Evolutionary conservation across 2,888 invertebrate species (phyloP), one percentile per base, ranked within the genome.

Genomic region (Eristalis arbustorum): DNA sequence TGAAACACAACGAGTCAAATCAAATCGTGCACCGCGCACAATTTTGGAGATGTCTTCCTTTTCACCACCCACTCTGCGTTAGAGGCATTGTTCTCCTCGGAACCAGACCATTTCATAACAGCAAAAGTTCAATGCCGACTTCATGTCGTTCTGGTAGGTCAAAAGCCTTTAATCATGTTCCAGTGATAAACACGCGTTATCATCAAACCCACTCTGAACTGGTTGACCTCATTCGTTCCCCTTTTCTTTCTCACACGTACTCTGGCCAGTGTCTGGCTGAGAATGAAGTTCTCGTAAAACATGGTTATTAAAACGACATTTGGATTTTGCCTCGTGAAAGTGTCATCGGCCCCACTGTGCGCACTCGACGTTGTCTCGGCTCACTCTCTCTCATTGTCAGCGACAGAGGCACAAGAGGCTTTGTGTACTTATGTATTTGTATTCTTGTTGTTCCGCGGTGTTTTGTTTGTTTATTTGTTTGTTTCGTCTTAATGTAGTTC

Each of bases 341-440:
- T 40, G 37, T 37, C 61, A 37, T 37, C 67, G 79, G 68, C 73
- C 62, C 73, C 80, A 80, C 80, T 80, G 80, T 80, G 63, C 56
- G 49, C 18, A 31, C 61, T 42, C 42, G 2, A 13, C 23, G 23
- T 18, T 72, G 31, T 31, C n/a, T 31, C 31, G 31, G n/a, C 31
- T 4, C 10, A 10, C 31, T 31, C 31, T 31, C 23, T 59, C 59
- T 22, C 22, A 31, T 28, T 66, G 25, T 61, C 2, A n/a, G 37
- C 71, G n/a, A 13, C 18, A 72, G 64, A 28, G 6, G 6, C 64
- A 78, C 56, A 57, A 31, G 49, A 22, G 13, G 22, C 42, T 64
- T 56, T 23, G 23, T 72, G 40, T 64, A 61, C 61, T 42, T 76
- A 49, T 69, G 18, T 49, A 49, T 49, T 49, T 49, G 13, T 37